Conservation (phyloP, 2,888 invertebrate species). For the Stomorhina lunata region DNA sequence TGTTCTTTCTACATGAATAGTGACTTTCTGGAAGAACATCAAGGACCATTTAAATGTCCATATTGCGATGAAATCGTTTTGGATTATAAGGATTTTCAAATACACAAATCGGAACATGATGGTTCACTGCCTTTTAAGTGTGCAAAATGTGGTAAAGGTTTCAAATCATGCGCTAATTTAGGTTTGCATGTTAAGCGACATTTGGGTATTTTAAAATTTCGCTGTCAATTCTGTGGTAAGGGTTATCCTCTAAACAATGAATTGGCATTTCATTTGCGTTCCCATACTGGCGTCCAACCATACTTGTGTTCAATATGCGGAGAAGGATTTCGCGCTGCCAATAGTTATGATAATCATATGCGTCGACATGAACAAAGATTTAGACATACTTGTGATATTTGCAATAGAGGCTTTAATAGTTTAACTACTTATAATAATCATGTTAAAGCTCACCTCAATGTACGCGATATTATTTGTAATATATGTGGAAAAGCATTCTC, state of each 20-base stretch:
- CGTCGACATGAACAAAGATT: constrained; percentile 70
- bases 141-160: constrained; percentile 68
- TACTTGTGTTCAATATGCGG: constrained; percentile 72
- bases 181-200: constrained; percentile 74
- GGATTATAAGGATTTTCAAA: constrained; percentile 62
- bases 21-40: constrained; percentile 70
- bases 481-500: constrained; percentile 71
- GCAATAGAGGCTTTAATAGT: constrained; percentile 73
- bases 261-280: constrained; percentile 69
- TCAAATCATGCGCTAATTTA: constrained; percentile 71
- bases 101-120: constrained; percentile 65
- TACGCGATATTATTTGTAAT: constrained; percentile 72
- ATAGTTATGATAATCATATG: constrained; percentile 72
- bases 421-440: constrained; percentile 74
- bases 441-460: constrained; percentile 73
- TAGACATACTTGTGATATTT: constrained; percentile 70
- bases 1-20: constrained; percentile 68
- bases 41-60: constrained; percentile 73
- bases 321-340: constrained; percentile 71
- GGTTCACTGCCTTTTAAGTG: constrained; percentile 65
- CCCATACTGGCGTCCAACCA: constrained; percentile 73
- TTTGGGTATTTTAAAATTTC: constrained; percentile 71
- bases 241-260: constrained; percentile 70
- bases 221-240: constrained; percentile 71
- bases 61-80: constrained; percentile 67